These are phyloP conservation scores for Arctocebus calabarensis DNA, from an alignment of 2,797 vertebrate species.

Conservation along the genomic window DNA sequence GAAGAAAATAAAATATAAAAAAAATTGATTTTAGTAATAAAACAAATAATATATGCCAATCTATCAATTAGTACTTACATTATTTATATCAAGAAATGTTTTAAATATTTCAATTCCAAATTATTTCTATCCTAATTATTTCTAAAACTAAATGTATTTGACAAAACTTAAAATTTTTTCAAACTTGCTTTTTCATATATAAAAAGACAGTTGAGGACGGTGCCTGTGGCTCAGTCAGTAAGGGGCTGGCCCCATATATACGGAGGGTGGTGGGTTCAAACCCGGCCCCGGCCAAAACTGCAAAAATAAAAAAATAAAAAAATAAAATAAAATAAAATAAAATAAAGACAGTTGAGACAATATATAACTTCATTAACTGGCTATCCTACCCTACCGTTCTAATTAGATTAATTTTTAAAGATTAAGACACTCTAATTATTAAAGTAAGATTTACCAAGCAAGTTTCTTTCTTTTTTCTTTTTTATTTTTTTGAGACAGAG, in stretches of 20 bases:
- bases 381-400: background rate
- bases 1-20: conserved; percentile 57
- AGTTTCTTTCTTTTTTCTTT: no score
- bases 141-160: conserved; percentile 46
- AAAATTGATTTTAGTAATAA: conserved; percentile 37
- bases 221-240: no score
- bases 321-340: no score
- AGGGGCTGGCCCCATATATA: no score
- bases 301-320: no score
- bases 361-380: conserved; percentile 1
- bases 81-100: conserved; percentile 46
- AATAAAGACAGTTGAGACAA: conserved; percentile 34
- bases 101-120: conserved; percentile 33
- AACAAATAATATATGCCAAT: background rate
- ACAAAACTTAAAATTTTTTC: conserved; percentile 44
- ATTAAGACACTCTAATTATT: conserved; percentile 31
- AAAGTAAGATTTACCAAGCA: conserved; percentile 21
- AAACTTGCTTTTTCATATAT: conserved; percentile 35
- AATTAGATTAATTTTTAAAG: conserved; percentile 51
- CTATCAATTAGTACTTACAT: background rate
- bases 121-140: conserved; percentile 27
- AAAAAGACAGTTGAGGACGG: background rate
- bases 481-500: no score
- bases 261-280: no score
- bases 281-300: no score